Conservation (phyloP, 2,888 invertebrate genomes). For the Drosophila hamatofila region DNA sequence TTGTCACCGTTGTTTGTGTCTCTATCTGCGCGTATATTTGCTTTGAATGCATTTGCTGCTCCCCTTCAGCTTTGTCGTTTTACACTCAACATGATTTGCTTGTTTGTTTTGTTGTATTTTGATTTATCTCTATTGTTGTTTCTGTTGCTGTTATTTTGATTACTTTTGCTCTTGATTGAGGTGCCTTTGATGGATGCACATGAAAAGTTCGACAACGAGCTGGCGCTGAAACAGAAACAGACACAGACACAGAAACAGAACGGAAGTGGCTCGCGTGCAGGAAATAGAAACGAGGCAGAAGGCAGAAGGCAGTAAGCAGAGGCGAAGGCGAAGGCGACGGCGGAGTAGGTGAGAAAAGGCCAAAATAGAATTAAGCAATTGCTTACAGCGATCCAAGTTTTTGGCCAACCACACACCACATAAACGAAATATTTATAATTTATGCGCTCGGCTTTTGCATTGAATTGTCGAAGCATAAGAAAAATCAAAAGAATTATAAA, state of each 20-base stretch:
- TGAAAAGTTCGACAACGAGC: constrained; percentile 25
- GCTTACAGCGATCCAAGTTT: constrained; percentile 24
- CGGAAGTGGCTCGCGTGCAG: constrained; percentile 71
- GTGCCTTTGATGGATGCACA: constrained; percentile 60
- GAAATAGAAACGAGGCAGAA: constrained; percentile 37
- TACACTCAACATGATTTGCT: constrained; percentile 54
- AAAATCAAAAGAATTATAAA: constrained; percentile 20
- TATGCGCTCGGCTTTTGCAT: constrained; percentile 60
- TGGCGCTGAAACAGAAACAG: constrained; percentile 51
- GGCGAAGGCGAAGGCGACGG: constrained; percentile 6
- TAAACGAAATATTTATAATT: constrained; percentile 55
- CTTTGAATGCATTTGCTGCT: constrained; percentile 43
- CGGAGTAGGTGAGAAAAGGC: constrained; percentile 27
- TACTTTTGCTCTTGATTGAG: constrained; percentile 76
- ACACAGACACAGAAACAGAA: constrained; percentile 60
- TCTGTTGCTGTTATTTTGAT: constrained; percentile 55
- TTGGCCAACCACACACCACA: constrained; percentile 35
- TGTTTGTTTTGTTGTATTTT: constrained; percentile 51
- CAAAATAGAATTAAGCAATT: constrained; percentile 36
- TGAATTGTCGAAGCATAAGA: constrained; percentile 35
- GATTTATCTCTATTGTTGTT: constrained; percentile 28
- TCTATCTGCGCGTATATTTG: constrained; percentile 28
- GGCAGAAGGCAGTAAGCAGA: background rate
- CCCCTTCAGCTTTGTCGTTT: constrained; percentile 53
- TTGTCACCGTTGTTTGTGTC: constrained; percentile 43